Evolutionary conservation across 1,140 invertebrate species (phyloP).

Genomic region (Penaeus chinensis): DNA sequence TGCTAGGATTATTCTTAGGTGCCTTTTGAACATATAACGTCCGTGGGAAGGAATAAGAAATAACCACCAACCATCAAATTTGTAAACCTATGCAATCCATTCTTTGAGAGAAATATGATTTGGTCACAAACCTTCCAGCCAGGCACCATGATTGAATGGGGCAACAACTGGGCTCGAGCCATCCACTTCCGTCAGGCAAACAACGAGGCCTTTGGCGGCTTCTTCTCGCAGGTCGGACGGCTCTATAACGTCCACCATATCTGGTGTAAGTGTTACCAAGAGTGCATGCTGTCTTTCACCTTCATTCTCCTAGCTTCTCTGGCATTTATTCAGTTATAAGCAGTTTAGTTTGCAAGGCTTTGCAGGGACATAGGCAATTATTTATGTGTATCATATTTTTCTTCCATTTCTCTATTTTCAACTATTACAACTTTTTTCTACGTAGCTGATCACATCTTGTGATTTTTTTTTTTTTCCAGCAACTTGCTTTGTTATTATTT

Average conservation of each 20-base stretch:
- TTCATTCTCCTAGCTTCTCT: neutral
- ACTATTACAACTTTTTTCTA: neutral
- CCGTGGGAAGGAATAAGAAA: no score
- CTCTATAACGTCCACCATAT: conserved; percentile 98
- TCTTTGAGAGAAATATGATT: neutral
- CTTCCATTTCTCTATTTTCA: neutral
- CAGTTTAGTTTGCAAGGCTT: conserved; percentile 15
- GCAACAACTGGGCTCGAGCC: conserved; percentile 97
- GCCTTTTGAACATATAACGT: no score
- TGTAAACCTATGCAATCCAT: neutral
- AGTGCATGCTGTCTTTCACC: neutral
- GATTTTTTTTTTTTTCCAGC: neutral
- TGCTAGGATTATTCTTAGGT: no score
- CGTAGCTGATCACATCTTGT: neutral
- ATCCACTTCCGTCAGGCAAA: conserved; percentile 91
- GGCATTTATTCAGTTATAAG: neutral
- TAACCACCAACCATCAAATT: no score
- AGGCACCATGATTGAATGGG: conserved; percentile 99
- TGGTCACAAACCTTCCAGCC: conserved; percentile 70
- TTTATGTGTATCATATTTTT: neutral
- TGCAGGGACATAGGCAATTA: neutral
- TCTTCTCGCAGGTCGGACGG: conserved; percentile 96
- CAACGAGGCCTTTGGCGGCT: conserved; percentile 93
- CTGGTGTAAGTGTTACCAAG: conserved; percentile 84
- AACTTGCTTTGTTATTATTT: no score